Evolutionary conservation across 2,113 vertebrate species (phyloP), one percentile per base, ranked within the genome.

Genomic region (Cichladusa arquata): DNA sequence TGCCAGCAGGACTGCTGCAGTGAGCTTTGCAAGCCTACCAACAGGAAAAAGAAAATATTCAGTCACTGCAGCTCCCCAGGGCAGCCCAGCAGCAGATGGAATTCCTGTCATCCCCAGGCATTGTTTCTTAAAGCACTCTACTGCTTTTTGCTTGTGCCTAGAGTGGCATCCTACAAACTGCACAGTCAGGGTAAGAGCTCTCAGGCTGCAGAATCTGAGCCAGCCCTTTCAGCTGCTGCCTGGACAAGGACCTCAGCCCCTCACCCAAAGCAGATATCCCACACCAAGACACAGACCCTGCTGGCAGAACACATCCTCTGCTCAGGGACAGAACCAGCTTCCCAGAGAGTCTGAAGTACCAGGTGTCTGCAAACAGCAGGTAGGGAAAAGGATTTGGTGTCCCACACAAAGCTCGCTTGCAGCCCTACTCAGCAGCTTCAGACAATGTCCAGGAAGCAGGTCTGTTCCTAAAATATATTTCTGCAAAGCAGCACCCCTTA

Each of bases 1-100:
- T 61, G 98, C 98, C 74, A 99, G 98, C 73, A 99, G 97, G 71
- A 99, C 99, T 2, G 99, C 98, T 12, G 99, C 99, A 19, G 99
- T 98, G 80, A 99, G 96, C 88, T 97, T 98, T 6, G 99, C 99
- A 93, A 99, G 98, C 56, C 99, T 99, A 74, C 8, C 72, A 34
- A 62, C 6, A 5, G 5, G 8, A 62, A 38, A 53, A 89, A 90
- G 44, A 77, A 53, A 91, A 64, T 2, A 78, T 15, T 71, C 31
- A 81, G 18, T 91, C 79, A 96, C 19, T 38, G 38, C 45, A 62
- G 16, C 67, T 62, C 51, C 36, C 81, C 73, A 33, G 0, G 5
- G 71, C 33, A 67, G 34, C 8, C 23, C 77, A 70, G 4, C 0
- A 86, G 12, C 47, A 12, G 3, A 3, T 5, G 47, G 54, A 28